Percentiles rank a stretch among this genome's conserved stretches.
Evolutionary conservation across 2,888 invertebrate species (phyloP).

Genomic region (Lobophora halterata): DNA sequence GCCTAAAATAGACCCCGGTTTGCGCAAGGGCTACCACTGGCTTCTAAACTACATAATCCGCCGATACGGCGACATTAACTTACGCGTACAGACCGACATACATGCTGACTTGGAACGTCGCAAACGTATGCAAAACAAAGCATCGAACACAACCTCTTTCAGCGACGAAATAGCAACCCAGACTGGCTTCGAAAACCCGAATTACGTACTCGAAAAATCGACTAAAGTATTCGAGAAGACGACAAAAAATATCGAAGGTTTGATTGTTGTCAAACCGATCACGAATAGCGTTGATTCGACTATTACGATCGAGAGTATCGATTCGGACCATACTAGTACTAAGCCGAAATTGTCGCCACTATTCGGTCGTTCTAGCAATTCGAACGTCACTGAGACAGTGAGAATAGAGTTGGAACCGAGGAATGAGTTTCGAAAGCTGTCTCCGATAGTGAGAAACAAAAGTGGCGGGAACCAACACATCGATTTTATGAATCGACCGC

Average conservation of each 20-base stretch:
- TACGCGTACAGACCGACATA: constrained; percentile 83
- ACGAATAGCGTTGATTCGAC: constrained; percentile 63
- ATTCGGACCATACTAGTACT: constrained; percentile 49
- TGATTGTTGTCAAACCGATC: constrained; percentile 69
- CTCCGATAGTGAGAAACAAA: constrained; percentile 61
- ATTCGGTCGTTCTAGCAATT: constrained; percentile 59
- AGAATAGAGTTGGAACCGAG: constrained; percentile 69
- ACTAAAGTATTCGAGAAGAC: constrained; percentile 28
- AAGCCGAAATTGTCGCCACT: constrained; percentile 70
- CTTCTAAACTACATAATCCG: constrained; percentile 84
- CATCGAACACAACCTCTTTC: constrained; percentile 59
- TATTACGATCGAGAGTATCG: constrained; percentile 65
- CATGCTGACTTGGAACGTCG: constrained; percentile 77
- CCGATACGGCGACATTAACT: constrained; percentile 83
- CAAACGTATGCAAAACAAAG: constrained; percentile 60
- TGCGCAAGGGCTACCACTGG: constrained; percentile 86
- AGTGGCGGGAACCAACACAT: constrained; percentile 54
- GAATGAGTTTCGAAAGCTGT: constrained; percentile 65
- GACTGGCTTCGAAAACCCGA: constrained; percentile 75
- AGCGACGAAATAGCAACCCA: constrained; percentile 69
- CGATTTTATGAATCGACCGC: constrained; percentile 66
- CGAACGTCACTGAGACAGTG: constrained; percentile 48
- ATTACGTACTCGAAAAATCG: constrained; percentile 49
- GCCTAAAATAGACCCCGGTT: constrained; percentile 83
- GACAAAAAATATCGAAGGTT: constrained; percentile 40